A percentile compares a stretch with the other conserved stretches of the same genome.
These are phyloP conservation scores for Phytoseiulus persimilis DNA, from an alignment of 2,888 invertebrate species.

Conservation along the genomic window DNA sequence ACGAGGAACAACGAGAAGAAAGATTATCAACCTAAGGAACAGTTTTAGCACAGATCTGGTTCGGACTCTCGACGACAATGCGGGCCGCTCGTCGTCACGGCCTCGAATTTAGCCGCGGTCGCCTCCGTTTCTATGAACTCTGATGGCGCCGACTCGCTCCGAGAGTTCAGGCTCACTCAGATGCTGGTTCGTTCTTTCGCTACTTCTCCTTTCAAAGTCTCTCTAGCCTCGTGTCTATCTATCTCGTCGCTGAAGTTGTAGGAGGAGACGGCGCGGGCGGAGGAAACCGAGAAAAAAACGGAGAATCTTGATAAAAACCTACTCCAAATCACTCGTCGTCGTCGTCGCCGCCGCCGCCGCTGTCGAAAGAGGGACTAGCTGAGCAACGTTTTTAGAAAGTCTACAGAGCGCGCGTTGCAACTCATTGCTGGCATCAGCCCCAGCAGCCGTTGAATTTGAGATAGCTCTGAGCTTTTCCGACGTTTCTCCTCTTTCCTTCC, in stretches of 20 bases:
- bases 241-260: too few relatives aligned
- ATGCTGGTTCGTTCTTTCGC: neutral
- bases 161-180: too few relatives aligned
- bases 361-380: neutral
- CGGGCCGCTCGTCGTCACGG: too few relatives aligned
- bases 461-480: neutral
- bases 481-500: neutral
- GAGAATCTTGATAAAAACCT: too few relatives aligned
- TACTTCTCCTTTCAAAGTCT: neutral
- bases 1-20: too few relatives aligned
- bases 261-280: too few relatives aligned
- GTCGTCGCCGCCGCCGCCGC: neutral
- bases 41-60: too few relatives aligned
- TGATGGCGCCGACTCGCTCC: neutral
- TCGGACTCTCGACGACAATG: too few relatives aligned
- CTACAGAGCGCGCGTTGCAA: neutral
- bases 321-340: neutral
- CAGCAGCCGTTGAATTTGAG: neutral
- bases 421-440: neutral
- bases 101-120: too few relatives aligned
- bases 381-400: neutral
- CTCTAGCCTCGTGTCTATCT: too few relatives aligned
- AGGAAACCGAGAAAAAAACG: too few relatives aligned
- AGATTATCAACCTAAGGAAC: too few relatives aligned
- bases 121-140: neutral